A percentile compares a stretch with the other conserved stretches of the same genome.
These are phyloP conservation scores for Silurus meridionalis DNA, from an alignment of 2,113 vertebrate species.

Conservation along the genomic window DNA sequence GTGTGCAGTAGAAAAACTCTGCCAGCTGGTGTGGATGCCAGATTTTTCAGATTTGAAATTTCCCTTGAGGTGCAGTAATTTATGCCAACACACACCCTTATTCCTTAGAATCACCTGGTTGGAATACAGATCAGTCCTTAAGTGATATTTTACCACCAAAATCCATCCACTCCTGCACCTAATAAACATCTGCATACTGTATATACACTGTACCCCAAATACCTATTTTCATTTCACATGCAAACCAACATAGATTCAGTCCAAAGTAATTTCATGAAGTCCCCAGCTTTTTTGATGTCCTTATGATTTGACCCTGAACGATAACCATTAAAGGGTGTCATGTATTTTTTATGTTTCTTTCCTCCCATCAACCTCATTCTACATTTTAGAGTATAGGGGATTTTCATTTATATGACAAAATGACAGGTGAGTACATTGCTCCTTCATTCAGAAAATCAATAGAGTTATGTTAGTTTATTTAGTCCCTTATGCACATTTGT, in stretches of 20 bases:
- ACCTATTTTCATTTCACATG: background rate
- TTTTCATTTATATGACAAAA: constrained; percentile 7
- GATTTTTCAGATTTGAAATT: background rate
- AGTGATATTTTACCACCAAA: background rate
- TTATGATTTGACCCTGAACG: background rate
- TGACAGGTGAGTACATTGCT: constrained; percentile 22
- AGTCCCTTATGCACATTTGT: constrained; percentile 17
- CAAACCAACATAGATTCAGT: background rate
- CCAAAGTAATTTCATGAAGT: background rate
- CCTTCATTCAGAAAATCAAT: constrained; percentile 24
- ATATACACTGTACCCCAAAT: background rate
- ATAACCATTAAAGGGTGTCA: background rate
- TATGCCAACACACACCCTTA: background rate
- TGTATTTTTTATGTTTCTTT: background rate
- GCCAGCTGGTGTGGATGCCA: background rate
- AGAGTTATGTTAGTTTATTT: constrained; percentile 22
- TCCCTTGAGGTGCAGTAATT: background rate
- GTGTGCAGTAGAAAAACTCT: background rate
- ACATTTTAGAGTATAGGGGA: background rate
- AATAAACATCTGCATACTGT: background rate
- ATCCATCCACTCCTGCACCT: background rate
- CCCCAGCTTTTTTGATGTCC: background rate
- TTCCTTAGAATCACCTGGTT: background rate
- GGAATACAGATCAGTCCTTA: background rate
- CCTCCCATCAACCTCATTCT: background rate